Percentiles rank a stretch among this genome's conserved stretches.
Evolutionary conservation across 2,888 invertebrate genomes (phyloP).

Genomic region (Nipponacmea schrenckii): DNA sequence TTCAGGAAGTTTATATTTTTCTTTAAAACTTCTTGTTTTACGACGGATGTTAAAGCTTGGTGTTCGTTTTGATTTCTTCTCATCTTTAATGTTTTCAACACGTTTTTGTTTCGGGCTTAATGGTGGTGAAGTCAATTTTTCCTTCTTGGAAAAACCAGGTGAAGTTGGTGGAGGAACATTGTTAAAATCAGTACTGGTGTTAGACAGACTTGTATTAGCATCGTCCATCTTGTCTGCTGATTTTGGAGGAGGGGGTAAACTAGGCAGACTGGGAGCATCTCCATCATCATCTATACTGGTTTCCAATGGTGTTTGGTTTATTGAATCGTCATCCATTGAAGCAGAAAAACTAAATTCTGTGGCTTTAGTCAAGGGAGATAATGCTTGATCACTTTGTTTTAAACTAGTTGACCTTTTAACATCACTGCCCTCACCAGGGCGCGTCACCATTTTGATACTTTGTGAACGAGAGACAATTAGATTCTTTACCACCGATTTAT

Average conservation of each 20-base stretch:
- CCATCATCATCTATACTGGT: constrained; percentile 28
- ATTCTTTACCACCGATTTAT: constrained; percentile 52
- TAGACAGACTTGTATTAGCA: constrained; percentile 13
- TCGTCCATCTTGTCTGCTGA: neutral
- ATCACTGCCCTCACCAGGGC: constrained; percentile 38
- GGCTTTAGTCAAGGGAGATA: constrained; percentile 50
- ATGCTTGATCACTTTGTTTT: constrained; percentile 38
- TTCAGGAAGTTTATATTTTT: constrained; percentile 61
- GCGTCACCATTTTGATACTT: constrained; percentile 49
- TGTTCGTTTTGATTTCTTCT: constrained; percentile 86
- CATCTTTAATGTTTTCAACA: constrained; percentile 58
- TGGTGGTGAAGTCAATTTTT: constrained; percentile 45
- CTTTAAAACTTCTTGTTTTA: constrained; percentile 83
- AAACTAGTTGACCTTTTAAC: constrained; percentile 56
- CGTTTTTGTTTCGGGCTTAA: constrained; percentile 50
- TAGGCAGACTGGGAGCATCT: constrained; percentile 42
- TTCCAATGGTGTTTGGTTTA: neutral
- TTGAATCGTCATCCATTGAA: constrained; percentile 12
- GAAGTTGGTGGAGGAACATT: constrained; percentile 25
- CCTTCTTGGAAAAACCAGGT: constrained; percentile 45
- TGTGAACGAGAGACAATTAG: constrained; percentile 51
- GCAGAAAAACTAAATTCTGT: constrained; percentile 43
- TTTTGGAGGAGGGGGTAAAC: constrained; percentile 36
- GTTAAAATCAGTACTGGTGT: constrained; percentile 15
- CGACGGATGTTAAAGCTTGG: constrained; percentile 94